Base-by-base conservation (phyloP, 2,113 vertebrate genomes). In the Amblyopsis rosae region DNA sequence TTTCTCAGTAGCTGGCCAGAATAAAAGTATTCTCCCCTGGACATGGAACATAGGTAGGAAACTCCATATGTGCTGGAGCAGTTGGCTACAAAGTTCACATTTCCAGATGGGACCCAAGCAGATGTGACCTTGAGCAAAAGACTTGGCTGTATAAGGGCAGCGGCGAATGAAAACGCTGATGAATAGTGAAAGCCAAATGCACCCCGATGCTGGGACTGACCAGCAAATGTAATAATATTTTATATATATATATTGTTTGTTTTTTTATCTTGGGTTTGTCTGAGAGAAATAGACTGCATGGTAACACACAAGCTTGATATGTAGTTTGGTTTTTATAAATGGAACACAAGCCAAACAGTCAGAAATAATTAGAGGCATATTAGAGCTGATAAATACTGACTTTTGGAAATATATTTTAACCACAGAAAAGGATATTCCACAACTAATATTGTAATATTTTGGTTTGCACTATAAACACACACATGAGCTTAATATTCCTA, bases 41-140 rank as follows among this genome's bases (percentile, higher is more conserved):
- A 85, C 70, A 74, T 48, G 67, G 72, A 81, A 77, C 74, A 26
- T 16, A n/a, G 67, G 66, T 48, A 58, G 33, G 56, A 10, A 26
- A 70, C 73, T 87, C 87, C 87, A 86, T 87, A 84, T 87, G 85
- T 76, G 59, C 16, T 9, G 53, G 76, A 78, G 67, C 64, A 15
- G 57, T 48, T 70, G 84, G 87, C 86, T 74, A 72, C 41, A 61
- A 64, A 60, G 81, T 72, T 76, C 82, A 32, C 69, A 64, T n/a
- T 67, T 80, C 81, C 85, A 76, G 82, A 79, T 70, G 90, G 76
- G 71, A 75, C 50, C 0, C 4, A 45, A 81, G 83, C 88, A 90
- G 89, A 81, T 89, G 88, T 86, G 85, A 91, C 90, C 87, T 85
- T 83, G 81, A 84, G 80, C 49, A 33, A 53, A 48, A 19, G 68